Percentiles rank a stretch among this genome's conserved stretches.
Conservation (phyloP, 2,888 invertebrate species). For the Scaptomyza polygonia region DNA sequence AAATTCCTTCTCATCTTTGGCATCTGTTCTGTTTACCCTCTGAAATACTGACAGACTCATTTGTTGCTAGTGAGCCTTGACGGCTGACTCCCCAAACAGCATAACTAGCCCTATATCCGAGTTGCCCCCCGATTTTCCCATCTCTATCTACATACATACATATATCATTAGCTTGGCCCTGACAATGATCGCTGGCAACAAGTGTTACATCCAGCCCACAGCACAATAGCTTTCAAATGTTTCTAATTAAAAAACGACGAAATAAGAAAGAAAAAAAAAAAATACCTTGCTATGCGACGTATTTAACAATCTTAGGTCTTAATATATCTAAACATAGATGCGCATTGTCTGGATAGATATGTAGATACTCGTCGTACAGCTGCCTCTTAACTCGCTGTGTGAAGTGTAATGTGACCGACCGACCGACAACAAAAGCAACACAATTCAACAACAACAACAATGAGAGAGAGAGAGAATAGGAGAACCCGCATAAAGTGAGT, state of each 20-base stretch:
- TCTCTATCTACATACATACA: constrained; percentile 13
- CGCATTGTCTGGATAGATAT: constrained; percentile 41
- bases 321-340: constrained; percentile 49
- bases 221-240: constrained; percentile 78
- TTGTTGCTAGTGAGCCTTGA: constrained; percentile 67
- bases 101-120: constrained; percentile 28
- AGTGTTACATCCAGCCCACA: constrained; percentile 61
- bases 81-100: constrained; percentile 26
- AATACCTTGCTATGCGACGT: constrained; percentile 4
- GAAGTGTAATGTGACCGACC: constrained; percentile 66
- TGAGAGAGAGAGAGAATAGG: constrained; percentile 1
- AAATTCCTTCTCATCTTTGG: background rate
- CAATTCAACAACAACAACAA: constrained; percentile 17
- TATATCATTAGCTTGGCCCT: constrained; percentile 59
- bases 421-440: constrained; percentile 49
- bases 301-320: constrained; percentile 7
- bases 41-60: constrained; percentile 66
- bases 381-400: constrained; percentile 69
- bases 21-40: constrained; percentile 26
- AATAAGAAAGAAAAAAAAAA: constrained; percentile 21
- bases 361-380: constrained; percentile 30
- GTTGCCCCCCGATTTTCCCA: constrained; percentile 13
- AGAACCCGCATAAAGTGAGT: constrained; percentile 67
- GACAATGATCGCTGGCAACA: constrained; percentile 74
- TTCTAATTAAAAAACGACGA: constrained; percentile 72